Conservation (phyloP, 2,888 invertebrate genomes). For the Catocala sponsa region DNA sequence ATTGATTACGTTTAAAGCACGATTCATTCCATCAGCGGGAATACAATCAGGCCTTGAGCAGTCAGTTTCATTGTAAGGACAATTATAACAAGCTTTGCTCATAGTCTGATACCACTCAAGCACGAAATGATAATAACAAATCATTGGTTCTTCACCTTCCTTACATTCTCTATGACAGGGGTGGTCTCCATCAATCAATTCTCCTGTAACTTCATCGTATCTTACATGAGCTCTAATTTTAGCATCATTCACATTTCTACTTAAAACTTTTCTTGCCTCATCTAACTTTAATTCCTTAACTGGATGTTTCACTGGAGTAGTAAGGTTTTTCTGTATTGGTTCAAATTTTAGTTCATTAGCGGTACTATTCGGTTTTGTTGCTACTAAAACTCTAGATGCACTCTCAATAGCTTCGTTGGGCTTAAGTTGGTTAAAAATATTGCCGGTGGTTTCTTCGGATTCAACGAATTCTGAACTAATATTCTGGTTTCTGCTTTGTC, state of each 20-base stretch:
- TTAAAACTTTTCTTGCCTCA: conserved; percentile 46
- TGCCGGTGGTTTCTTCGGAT: conserved; percentile 44
- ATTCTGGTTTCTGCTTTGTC: conserved; percentile 45
- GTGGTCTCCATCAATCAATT: conserved; percentile 76
- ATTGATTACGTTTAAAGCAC: conserved; percentile 93
- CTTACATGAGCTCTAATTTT: conserved; percentile 71
- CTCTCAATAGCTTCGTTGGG: conserved; percentile 61
- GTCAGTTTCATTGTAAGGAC: conserved; percentile 92
- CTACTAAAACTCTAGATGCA: conserved; percentile 76
- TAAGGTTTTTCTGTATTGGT: conserved; percentile 53
- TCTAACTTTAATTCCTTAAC: conserved; percentile 55
- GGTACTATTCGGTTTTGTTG: conserved; percentile 57
- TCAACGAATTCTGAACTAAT: conserved; percentile 38
- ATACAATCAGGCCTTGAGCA: conserved; percentile 94
- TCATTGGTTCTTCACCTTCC: conserved; percentile 89
- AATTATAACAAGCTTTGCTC: conserved; percentile 96
- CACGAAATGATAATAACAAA: conserved; percentile 92
- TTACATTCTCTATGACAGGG: conserved; percentile 91
- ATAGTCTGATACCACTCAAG: conserved; percentile 95
- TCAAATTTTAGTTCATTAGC: conserved; percentile 61
- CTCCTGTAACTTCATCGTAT: conserved; percentile 82
- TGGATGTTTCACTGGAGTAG: conserved; percentile 48
- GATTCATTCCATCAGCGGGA: conserved; percentile 93
- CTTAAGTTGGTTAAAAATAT: conserved; percentile 56
- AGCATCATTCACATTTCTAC: conserved; percentile 59